Conservation (phyloP, 2,797 vertebrate species). For the Typhlichthys subterraneus region DNA sequence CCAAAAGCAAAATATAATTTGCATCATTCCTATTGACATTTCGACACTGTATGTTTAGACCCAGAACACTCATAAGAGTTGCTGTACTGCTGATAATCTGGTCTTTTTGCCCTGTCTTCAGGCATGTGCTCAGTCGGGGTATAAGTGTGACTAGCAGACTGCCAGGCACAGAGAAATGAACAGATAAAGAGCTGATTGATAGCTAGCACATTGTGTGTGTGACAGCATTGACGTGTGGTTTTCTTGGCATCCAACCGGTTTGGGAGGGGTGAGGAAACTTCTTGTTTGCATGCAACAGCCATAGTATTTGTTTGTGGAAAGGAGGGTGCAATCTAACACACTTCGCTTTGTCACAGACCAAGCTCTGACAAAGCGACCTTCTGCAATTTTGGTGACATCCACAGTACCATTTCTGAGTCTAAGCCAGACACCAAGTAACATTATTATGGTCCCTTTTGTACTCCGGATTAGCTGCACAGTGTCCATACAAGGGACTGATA, state of each 20-base stretch:
- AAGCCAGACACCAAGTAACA: constrained; percentile 9
- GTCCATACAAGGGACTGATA: background rate
- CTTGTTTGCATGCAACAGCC: constrained; percentile 37
- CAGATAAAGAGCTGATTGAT: constrained; percentile 60
- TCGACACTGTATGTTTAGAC: too few relatives aligned
- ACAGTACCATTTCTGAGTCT: constrained; percentile 23
- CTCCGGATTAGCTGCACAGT: constrained; percentile 15
- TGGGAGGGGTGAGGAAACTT: constrained; percentile 40
- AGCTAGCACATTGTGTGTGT: constrained; percentile 24
- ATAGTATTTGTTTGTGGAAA: constrained; percentile 61
- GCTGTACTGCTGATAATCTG: too few relatives aligned
- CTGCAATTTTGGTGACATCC: constrained; percentile 27
- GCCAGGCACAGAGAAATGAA: constrained; percentile 25
- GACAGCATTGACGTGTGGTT: constrained; percentile 49
- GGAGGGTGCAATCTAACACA: constrained; percentile 40
- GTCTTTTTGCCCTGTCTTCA: constrained; percentile 2
- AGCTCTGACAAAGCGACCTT: constrained; percentile 10
- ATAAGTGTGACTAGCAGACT: background rate
- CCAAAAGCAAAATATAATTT: too few relatives aligned
- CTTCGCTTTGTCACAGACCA: constrained; percentile 38
- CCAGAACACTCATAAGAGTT: too few relatives aligned
- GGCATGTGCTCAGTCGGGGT: constrained; percentile 17
- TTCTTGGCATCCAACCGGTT: constrained; percentile 57
- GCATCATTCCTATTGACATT: too few relatives aligned
- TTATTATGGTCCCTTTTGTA: constrained; percentile 18